Evolutionary conservation across 2,888 invertebrate genomes (phyloP), one percentile per base, ranked within the genome.

Genomic region (Papilio demoleus): DNA sequence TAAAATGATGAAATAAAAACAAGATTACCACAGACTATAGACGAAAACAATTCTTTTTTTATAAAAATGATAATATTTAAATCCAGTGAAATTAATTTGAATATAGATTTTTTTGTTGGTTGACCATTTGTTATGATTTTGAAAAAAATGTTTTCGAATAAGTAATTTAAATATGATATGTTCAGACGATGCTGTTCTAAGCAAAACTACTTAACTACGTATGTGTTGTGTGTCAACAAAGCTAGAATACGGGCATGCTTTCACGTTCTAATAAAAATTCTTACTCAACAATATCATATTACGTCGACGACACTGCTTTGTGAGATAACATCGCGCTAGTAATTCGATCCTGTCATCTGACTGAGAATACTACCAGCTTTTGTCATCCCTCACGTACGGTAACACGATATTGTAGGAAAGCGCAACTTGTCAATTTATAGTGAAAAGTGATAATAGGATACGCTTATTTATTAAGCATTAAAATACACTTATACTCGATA

Each of bases 231-330:
- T 53, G 53, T 53, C 27, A 53, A 53, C 53, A 53, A 47, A 47
- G 22, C 22, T 53, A 53, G 24, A n/a, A 27, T 53, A 53, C 1
- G 27, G 1, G n/a, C 53, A 53, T 53, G 24, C 53, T 53, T 53
- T 53, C 53, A 53, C 53, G 53, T 53, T 53, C 53, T 50, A 50
- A 53, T 53, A 53, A 53, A 50, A 53, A 53, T 4, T 50, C 50
- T 14, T 6, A 53, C 27, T 24, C 27, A 53, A 27, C 53, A 53
- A 53, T 53, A 53, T 53, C 27, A 53, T 24, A 27, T 53, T 53
- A 27, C 53, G 53, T 27, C 27, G 50, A 4, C 8, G n/a, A n/a
- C 27, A 27, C 50, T 50, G 22, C 50, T 27, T 53, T 53, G 27
- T 53, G n/a, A 53, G 53, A 53, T 53, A 53, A 53, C 53, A 27